Evolutionary conservation across 2,888 invertebrate species (phyloP).

Genomic region (Helobdella robusta): DNA sequence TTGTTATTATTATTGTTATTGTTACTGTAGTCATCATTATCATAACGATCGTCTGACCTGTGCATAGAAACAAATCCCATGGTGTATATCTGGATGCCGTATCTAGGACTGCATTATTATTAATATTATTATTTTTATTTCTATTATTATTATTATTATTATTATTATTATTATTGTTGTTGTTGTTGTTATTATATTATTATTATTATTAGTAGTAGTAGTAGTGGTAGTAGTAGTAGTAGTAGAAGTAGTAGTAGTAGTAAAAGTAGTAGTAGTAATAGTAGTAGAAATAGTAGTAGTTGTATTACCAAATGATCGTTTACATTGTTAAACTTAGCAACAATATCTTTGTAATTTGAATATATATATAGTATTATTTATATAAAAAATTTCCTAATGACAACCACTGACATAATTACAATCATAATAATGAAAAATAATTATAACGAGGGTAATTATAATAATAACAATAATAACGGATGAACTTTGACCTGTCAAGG

Average conservation of each 20-base stretch:
- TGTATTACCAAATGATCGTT: no score
- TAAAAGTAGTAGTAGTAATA: constrained; percentile 3
- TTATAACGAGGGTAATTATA: no score
- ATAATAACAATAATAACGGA: no score
- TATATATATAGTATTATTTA: no score
- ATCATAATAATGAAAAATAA: no score
- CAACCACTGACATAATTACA: no score
- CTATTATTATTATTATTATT: constrained; percentile 13
- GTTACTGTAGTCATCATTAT: no score
- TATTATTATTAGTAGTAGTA: constrained; percentile 19
- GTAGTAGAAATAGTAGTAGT: constrained; percentile 17
- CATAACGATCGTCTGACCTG: no score
- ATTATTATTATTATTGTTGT: constrained; percentile 13
- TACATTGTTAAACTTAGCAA: no score
- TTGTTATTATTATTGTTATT: no score
- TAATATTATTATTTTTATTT: neutral
- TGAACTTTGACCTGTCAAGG: constrained; percentile 10
- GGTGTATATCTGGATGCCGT: neutral
- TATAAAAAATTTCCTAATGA: no score
- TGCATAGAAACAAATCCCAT: constrained; percentile 8
- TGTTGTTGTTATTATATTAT: constrained; percentile 10
- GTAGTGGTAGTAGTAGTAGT: constrained; percentile 21
- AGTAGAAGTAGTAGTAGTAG: constrained; percentile 19
- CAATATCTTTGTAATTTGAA: no score
- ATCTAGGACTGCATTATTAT: neutral